A percentile compares a stretch with the other conserved stretches of the same genome.
phyloP scores from a whole-genome alignment of 2,113 vertebrate genomes.

The Carassius auratus region DNA sequence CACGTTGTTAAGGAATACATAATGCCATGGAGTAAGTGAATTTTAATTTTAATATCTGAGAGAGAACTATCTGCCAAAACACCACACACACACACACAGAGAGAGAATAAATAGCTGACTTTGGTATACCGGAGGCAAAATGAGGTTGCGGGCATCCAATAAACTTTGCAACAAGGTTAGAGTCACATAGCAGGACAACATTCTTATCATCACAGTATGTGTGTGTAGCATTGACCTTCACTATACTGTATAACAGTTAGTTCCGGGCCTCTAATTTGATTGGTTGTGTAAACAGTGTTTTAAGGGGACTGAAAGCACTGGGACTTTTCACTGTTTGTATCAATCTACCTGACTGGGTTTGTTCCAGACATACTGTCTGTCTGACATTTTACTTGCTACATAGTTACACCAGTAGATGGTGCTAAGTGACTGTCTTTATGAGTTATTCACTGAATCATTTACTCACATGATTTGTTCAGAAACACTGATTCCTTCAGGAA shows the following conservation, averaged over 20 bases:
- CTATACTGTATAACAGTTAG: background rate
- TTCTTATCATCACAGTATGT: constrained; percentile 53
- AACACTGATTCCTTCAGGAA: background rate
- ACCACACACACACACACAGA: no score
- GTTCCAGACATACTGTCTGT: background rate
- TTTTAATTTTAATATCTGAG: background rate
- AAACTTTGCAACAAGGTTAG: constrained; percentile 72
- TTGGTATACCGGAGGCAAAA: constrained; percentile 68
- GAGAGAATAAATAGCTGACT: constrained; percentile 70
- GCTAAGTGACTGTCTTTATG: background rate
- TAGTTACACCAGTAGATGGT: background rate
- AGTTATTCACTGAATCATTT: background rate
- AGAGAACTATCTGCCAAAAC: background rate
- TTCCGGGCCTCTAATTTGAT: background rate
- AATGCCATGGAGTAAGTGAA: background rate
- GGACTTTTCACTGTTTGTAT: background rate
- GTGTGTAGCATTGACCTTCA: constrained; percentile 14
- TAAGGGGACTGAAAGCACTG: background rate
- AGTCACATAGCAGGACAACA: constrained; percentile 60
- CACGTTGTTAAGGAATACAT: background rate
- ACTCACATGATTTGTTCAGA: background rate
- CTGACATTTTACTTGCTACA: background rate
- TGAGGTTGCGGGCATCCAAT: constrained; percentile 71
- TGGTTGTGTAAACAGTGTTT: background rate
- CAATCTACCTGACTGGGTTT: background rate